Percentiles rank a stretch among this genome's conserved stretches.
Evolutionary conservation across 2,888 invertebrate species (phyloP).

Genomic region (Nephrotoma appendiculata): DNA sequence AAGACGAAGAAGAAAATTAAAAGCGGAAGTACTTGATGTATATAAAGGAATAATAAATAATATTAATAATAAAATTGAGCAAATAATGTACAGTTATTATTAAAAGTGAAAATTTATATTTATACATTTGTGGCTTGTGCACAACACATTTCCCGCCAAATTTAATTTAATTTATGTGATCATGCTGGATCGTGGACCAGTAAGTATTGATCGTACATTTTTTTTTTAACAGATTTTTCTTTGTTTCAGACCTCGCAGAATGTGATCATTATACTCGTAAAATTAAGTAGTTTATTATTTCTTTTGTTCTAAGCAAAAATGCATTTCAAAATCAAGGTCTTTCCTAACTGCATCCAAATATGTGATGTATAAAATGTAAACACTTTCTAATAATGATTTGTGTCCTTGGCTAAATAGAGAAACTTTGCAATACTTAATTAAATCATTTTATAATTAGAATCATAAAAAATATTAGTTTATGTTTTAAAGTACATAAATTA

Average conservation of each 20-base stretch:
- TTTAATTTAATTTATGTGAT: not conserved
- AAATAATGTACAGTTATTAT: not conserved
- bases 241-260: not conserved
- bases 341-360: not conserved
- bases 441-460: not conserved
- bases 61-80: not conserved
- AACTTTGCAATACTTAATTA: not conserved
- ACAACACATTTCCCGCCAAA: not conserved
- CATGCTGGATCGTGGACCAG: constrained; percentile 5
- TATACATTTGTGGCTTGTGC: not conserved
- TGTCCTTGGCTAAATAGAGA: not conserved
- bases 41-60: not conserved
- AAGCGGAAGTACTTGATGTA: not conserved
- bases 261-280: not conserved
- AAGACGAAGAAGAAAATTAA: not conserved
- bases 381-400: not conserved
- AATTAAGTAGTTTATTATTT: not conserved
- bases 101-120: not conserved
- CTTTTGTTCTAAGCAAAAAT: not conserved
- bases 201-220: not conserved
- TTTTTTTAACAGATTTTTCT: not conserved
- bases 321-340: not conserved
- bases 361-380: not conserved
- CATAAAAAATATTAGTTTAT: not conserved
- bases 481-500: not conserved